These are phyloP conservation scores for Musca domestica DNA, from an alignment of 1,140 invertebrate species.

Conservation along the genomic window DNA sequence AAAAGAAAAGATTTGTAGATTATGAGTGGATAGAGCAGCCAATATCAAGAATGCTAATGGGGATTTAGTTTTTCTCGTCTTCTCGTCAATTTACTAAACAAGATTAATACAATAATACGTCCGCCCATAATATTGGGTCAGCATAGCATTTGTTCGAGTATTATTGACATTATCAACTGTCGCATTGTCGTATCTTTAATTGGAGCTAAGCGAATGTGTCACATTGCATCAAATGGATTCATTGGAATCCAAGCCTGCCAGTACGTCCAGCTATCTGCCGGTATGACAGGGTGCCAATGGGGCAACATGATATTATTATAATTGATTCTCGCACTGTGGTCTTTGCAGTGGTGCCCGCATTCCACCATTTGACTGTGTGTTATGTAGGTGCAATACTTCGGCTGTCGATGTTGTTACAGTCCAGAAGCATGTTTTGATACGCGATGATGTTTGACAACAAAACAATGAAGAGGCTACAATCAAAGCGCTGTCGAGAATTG, in stretches of 20 bases:
- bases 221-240: slow-evolving; percentile 3
- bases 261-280: no score
- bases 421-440: not conserved
- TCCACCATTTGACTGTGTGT: not conserved
- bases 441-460: not conserved
- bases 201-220: not conserved
- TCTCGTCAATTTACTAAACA: no score
- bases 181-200: not conserved
- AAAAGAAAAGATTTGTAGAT: no score
- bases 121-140: no score
- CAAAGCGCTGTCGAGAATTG: slow-evolving; percentile 3
- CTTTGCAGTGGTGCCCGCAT: not conserved
- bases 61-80: no score
- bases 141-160: no score
- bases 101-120: no score
- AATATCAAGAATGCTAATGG: no score
- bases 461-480: not conserved
- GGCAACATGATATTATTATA: not conserved
- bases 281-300: not conserved
- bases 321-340: not conserved
- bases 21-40: no score
- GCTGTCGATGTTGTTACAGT: not conserved
- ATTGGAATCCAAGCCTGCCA: no score
- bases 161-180: not conserved
- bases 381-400: no score